A percentile compares a stretch with the other conserved stretches of the same genome.
These are phyloP conservation scores for Amiota communis DNA, from an alignment of 2,888 invertebrate genomes.

Conservation along the genomic window DNA sequence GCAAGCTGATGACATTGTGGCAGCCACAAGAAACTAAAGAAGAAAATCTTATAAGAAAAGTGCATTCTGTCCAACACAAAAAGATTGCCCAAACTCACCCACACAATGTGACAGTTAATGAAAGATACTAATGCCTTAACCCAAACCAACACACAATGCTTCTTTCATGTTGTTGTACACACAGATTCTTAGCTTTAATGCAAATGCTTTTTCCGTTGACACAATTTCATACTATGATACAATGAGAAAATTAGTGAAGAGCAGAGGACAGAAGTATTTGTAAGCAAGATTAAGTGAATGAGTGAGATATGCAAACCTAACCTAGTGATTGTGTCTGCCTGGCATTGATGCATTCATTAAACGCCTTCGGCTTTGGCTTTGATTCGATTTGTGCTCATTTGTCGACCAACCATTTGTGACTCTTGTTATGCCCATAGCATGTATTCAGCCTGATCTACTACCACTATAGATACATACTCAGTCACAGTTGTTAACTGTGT, in stretches of 20 bases:
- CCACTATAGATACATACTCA: not conserved
- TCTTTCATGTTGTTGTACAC: too few species aligned
- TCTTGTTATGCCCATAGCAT: conserved; percentile 13
- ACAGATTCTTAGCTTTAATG: conserved; percentile 11
- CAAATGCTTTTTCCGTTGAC: conserved; percentile 24
- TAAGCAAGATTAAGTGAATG: not conserved
- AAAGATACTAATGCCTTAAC: not conserved
- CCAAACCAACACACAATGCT: not conserved
- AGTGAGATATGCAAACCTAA: not conserved
- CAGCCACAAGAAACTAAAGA: too few species aligned
- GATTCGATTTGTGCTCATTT: conserved; percentile 14
- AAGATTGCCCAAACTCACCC: too few species aligned
- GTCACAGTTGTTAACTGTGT: too few species aligned
- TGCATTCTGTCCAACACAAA: too few species aligned
- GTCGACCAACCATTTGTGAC: not conserved
- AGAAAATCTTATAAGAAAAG: too few species aligned
- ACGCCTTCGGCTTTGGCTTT: conserved; percentile 10
- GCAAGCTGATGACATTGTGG: not conserved
- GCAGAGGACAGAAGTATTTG: not conserved
- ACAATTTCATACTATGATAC: conserved; percentile 13
- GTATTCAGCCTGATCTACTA: not conserved
- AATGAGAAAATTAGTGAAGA: not conserved
- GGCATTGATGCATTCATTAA: not conserved
- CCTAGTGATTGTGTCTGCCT: not conserved
- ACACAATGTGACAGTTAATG: too few species aligned